phyloP scores from a whole-genome alignment of 2,888 invertebrate genomes.

The Hedya salicella region DNA sequence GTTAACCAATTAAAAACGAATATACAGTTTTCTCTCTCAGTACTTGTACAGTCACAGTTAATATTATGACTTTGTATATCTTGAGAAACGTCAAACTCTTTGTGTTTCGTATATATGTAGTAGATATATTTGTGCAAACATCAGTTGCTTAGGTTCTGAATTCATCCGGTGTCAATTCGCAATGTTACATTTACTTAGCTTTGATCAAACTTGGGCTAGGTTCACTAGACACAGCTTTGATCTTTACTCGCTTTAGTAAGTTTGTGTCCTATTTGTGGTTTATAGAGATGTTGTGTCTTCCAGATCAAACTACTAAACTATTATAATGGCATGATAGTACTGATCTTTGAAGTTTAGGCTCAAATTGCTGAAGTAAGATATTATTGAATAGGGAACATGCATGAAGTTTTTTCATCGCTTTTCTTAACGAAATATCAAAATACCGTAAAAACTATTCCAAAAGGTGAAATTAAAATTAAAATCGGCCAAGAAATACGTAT shows the following conservation, averaged over 20 bases:
- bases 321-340: not conserved
- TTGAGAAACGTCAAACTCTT: no score
- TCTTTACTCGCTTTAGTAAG: not conserved
- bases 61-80: no score
- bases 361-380: not conserved
- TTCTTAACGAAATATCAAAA: no score
- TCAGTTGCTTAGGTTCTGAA: not conserved
- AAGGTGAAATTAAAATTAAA: no score
- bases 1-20: no score
- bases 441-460: no score
- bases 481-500: no score
- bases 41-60: no score
- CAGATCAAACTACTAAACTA: not conserved
- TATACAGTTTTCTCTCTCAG: no score
- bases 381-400: no score
- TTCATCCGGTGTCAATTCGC: not conserved
- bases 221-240: not conserved
- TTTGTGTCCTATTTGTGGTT: not conserved
- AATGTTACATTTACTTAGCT: not conserved
- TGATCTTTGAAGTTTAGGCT: not conserved
- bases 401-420: no score
- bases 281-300: not conserved
- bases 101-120: no score
- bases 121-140: not conserved
- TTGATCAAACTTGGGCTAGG: not conserved